Evolutionary conservation across 2,113 vertebrate genomes (phyloP).

Genomic region (Laticauda laticaudata): DNA sequence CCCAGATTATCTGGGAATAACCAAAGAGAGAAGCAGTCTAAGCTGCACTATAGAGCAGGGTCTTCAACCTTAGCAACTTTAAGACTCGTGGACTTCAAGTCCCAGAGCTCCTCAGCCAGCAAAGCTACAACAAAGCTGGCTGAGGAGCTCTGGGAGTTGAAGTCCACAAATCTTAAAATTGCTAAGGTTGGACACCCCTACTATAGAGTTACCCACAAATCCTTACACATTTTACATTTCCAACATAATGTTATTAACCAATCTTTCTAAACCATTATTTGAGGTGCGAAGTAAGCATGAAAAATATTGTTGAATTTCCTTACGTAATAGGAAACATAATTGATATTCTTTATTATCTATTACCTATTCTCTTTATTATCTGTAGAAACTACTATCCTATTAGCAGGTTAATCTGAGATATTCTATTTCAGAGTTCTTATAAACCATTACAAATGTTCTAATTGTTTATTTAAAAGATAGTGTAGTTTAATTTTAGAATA

Average conservation of each 20-base stretch:
- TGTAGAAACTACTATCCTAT: neutral
- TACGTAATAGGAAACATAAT: neutral
- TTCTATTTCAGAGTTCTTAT: neutral
- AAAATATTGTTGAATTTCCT: neutral
- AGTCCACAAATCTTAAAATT: no score
- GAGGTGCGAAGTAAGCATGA: neutral
- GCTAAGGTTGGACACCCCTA: no score
- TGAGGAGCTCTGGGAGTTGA: no score
- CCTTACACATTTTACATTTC: neutral
- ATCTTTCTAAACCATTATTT: neutral
- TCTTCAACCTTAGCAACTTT: no score
- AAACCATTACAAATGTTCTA: neutral
- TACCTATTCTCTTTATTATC: neutral
- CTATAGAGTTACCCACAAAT: neutral
- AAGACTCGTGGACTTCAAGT: no score
- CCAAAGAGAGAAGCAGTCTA: neutral
- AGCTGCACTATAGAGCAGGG: neutral
- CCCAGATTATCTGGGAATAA: neutral
- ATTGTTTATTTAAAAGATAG: neutral
- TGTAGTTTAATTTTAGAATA: neutral
- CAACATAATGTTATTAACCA: neutral
- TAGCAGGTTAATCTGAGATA: neutral
- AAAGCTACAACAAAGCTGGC: no score
- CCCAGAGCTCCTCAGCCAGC: no score
- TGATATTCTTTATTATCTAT: neutral